Base-by-base conservation (phyloP, 2,113 vertebrate genomes). In the Dendropsophus ebraccatus region DNA sequence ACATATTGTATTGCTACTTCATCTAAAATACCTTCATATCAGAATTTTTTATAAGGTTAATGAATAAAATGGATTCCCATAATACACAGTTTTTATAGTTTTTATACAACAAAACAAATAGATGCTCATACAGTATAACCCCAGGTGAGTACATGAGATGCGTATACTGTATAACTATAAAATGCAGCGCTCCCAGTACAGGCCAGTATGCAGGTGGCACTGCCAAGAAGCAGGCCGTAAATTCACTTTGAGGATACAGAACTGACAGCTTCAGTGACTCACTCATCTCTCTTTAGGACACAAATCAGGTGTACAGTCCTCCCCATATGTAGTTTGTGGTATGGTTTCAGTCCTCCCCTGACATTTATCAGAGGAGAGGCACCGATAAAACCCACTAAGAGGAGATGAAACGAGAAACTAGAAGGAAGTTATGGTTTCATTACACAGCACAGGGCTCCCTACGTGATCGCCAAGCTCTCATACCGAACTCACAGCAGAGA, bases 231-330 rank as follows among this genome's bases (percentile, higher is more conserved):
- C 25, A 2, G 32, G n/a, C 65, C 35, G 76, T 62, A 65, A 77
- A 84, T 84, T 76, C 54, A 28, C 69, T 73, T 37, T 45, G 82
- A 76, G 72, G 58, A 77, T 84, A 14, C 14, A 60, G 82, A 16
- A 35, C n/a, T 13, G 72, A 76, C 56, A 76, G 52, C 72, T 32
- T 76, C 83, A 76, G 49, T 84, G 83, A 77, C 41, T 65, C 54
- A 49, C 0, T 50, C 72, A 52, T 65, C 30, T 76, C 83, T 77
- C 72, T 50, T 65, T 84, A 84, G 56, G 54, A 84, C 76, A 50
- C 72, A 84, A 62, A 67, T 84, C 73, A 49, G 41, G 35, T 76
- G 56, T 50, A 75, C 21, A 58, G 17, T 56, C 67, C 67, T 73
- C 47, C 70, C 70, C 54, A 21, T 28, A 23, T 47, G 21, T 21